Conservation (phyloP, 2,113 vertebrate genomes). For the Bufo gargarizans region DNA sequence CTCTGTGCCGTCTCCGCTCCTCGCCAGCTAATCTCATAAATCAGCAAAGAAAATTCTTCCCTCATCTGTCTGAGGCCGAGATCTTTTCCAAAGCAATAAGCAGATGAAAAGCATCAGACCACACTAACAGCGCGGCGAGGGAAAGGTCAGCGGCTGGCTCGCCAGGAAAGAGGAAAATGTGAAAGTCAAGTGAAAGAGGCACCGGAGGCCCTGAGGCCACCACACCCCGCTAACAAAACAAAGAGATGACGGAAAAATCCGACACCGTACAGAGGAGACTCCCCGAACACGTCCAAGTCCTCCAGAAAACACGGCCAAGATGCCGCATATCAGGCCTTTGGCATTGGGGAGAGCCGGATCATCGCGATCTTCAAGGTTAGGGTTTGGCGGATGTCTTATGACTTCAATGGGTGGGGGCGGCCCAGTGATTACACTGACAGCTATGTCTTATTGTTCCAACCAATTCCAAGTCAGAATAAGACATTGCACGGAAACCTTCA, state of each 20-base stretch:
- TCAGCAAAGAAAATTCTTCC: slow-evolving; percentile 47
- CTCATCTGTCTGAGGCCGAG: slow-evolving; percentile 12
- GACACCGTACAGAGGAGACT: slow-evolving; percentile 15
- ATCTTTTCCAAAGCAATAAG: slow-evolving; percentile 44
- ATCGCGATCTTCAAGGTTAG: slow-evolving; percentile 30
- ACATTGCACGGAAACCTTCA: background rate
- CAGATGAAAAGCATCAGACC: slow-evolving; percentile 52
- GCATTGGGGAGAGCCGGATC: background rate
- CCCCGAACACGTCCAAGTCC: slow-evolving; percentile 30
- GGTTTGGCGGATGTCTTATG: slow-evolving; percentile 50
- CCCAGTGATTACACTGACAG: slow-evolving; percentile 23
- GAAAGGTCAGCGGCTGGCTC: slow-evolving; percentile 47
- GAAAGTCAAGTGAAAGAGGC: slow-evolving; percentile 39
- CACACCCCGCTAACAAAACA: slow-evolving; percentile 49
- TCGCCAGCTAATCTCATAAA: slow-evolving; percentile 48
- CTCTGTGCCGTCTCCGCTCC: background rate
- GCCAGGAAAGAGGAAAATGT: slow-evolving; percentile 55
- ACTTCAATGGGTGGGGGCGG: slow-evolving; percentile 45
- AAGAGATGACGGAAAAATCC: slow-evolving; percentile 53
- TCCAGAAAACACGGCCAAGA: slow-evolving; percentile 38
- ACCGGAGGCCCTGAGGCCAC: background rate
- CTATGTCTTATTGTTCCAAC: slow-evolving; percentile 49
- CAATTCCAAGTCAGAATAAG: slow-evolving; percentile 15
- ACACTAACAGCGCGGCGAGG: slow-evolving; percentile 40
- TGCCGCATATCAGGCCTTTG: slow-evolving; percentile 21